Conservation (phyloP, 2,113 vertebrate genomes). For the Coptodon rendalli region DNA sequence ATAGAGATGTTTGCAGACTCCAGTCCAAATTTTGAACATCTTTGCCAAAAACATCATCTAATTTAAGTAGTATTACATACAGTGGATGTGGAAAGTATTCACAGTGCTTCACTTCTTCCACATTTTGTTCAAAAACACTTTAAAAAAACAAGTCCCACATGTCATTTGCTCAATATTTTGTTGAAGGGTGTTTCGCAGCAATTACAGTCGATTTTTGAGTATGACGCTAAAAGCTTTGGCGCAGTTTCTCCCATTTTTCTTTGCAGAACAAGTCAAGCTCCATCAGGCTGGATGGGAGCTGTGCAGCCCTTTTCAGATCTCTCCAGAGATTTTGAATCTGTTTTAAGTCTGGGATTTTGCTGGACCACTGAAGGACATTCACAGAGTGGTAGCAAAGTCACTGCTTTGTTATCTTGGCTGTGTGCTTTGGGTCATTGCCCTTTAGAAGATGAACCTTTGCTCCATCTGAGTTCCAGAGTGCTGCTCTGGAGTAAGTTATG, state of each 20-base stretch:
- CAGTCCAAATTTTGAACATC: background rate
- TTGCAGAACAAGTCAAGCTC: background rate
- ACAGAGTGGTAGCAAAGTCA: background rate
- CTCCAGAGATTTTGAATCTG: background rate
- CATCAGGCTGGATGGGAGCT: accelerated
- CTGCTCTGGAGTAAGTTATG: background rate
- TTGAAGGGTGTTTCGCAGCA: background rate
- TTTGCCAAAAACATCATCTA: background rate
- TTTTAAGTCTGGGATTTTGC: background rate
- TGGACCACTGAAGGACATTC: background rate
- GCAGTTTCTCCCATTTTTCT: background rate
- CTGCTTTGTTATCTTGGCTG: background rate
- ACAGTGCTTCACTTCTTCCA: background rate
- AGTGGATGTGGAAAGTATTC: background rate
- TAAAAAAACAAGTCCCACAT: background rate
- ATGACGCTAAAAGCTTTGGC: accelerated
- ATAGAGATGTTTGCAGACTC: background rate
- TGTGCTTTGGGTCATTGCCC: background rate
- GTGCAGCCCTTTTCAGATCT: background rate
- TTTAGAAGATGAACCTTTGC: background rate
- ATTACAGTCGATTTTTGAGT: background rate
- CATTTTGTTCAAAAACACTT: background rate
- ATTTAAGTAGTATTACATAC: background rate
- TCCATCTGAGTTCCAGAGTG: background rate
- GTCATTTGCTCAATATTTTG: background rate